These are phyloP conservation scores for Megaleporinus macrocephalus DNA, from an alignment of 2,113 vertebrate genomes.

Conservation along the genomic window DNA sequence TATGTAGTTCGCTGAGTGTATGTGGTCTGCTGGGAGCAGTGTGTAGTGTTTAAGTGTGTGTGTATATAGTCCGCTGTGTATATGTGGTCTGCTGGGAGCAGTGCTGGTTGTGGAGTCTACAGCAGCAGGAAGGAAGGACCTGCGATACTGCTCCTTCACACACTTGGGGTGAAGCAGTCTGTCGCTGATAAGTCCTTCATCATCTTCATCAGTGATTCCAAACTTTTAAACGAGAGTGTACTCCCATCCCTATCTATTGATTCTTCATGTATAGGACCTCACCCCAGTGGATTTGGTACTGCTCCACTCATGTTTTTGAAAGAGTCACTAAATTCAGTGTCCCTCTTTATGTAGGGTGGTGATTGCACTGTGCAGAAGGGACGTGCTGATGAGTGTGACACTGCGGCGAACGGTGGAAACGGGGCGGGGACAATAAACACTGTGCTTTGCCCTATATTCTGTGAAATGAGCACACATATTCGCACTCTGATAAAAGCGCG, in stretches of 20 bases:
- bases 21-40: no score
- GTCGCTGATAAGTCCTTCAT: no score
- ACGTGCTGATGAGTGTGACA: slow-evolving; percentile 2
- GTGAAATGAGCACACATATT: background rate
- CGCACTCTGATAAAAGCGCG: background rate
- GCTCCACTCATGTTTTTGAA: slow-evolving; percentile 17
- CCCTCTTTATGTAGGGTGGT: slow-evolving; percentile 14
- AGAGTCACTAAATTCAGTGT: background rate
- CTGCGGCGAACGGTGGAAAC: background rate
- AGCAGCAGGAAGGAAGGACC: no score
- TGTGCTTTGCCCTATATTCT: slow-evolving; percentile 5
- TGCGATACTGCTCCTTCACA: no score
- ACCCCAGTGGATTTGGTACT: background rate
- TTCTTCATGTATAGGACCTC: slow-evolving; percentile 8
- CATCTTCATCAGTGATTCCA: no score
- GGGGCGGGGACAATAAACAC: background rate
- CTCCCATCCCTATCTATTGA: background rate
- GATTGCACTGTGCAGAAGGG: slow-evolving; percentile 17
- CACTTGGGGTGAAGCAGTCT: no score
- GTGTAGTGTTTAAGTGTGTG: no score
- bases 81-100: no score
- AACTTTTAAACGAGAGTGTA: no score
- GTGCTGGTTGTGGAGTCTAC: no score
- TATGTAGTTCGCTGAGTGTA: no score
- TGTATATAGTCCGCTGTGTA: no score